These are phyloP conservation scores for Watsonalla cultraria DNA, from an alignment of 2,888 invertebrate species.

Conservation along the genomic window DNA sequence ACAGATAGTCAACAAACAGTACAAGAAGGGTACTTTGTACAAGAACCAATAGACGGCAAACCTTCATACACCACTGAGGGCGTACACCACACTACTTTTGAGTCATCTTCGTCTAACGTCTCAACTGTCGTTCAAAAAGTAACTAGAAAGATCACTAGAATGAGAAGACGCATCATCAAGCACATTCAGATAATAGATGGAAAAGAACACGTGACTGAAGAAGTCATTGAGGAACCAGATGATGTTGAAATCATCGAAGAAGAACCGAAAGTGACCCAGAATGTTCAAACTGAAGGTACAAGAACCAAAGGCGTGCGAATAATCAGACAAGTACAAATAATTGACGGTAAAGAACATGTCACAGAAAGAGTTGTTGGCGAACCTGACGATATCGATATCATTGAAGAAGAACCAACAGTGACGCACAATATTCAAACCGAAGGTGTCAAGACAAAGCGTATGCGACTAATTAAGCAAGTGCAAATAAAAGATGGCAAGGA, in stretches of 20 bases:
- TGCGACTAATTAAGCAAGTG: conserved; percentile 68
- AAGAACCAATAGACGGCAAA: conserved; percentile 41
- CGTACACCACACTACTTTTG: conserved; percentile 36
- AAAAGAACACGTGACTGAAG: conserved; percentile 89
- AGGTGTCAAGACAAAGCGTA: conserved; percentile 9
- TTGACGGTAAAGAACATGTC: conserved; percentile 88
- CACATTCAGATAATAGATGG: conserved; percentile 89
- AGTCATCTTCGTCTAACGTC: conserved; percentile 43
- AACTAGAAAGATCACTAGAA: conserved; percentile 85
- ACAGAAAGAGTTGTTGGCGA: conserved; percentile 89
- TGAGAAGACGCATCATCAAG: conserved; percentile 85
- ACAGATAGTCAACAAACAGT: conserved; percentile 9
- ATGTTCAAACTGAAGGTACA: conserved; percentile 37
- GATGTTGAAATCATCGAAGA: conserved; percentile 85
- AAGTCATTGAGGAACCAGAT: conserved; percentile 91
- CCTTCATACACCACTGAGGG: conserved; percentile 31
- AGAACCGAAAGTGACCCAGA: conserved; percentile 53
- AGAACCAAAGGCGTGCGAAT: conserved; percentile 74
- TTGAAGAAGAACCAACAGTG: conserved; percentile 56
- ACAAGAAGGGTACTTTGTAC: conserved; percentile 32
- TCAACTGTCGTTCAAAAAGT: conserved; percentile 88
- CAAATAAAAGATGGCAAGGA: conserved; percentile 88
- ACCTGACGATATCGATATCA: conserved; percentile 70
- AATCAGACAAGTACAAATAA: conserved; percentile 83
- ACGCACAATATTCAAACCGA: conserved; percentile 5